These are phyloP conservation scores for Plectropomus leopardus DNA, from an alignment of 2,113 vertebrate species.

Conservation along the genomic window DNA sequence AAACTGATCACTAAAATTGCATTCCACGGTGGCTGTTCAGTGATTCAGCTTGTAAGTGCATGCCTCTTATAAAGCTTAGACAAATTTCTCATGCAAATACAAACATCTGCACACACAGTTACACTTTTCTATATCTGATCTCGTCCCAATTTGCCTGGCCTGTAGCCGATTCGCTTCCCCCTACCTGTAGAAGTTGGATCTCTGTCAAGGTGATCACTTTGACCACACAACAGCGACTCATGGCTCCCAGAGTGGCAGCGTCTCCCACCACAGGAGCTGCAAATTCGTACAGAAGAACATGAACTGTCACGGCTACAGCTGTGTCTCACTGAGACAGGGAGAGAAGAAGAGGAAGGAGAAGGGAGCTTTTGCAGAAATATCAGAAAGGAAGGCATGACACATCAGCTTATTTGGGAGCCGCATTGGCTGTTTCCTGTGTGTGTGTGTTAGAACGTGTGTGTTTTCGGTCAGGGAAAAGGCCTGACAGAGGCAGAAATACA, in stretches of 20 bases:
- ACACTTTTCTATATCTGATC: not conserved
- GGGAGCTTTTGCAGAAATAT: slow-evolving; percentile 84
- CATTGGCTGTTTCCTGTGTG: slow-evolving; percentile 74
- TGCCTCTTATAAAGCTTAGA: not conserved
- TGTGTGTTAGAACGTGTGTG: slow-evolving; percentile 40
- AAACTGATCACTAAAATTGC: slow-evolving; percentile 54
- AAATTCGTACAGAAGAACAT: slow-evolving; percentile 48
- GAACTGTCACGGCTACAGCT: slow-evolving; percentile 54
- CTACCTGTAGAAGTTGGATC: slow-evolving; percentile 86
- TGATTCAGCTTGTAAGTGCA: slow-evolving; percentile 39
- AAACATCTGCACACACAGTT: slow-evolving; percentile 22
- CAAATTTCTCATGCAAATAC: slow-evolving; percentile 22
- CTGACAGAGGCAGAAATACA: slow-evolving; percentile 78
- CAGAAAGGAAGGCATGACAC: slow-evolving; percentile 88
- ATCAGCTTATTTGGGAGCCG: slow-evolving; percentile 85
- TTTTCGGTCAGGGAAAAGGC: slow-evolving; percentile 74
- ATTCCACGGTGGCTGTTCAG: slow-evolving; percentile 50
- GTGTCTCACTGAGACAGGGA: slow-evolving; percentile 44
- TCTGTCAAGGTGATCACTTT: slow-evolving; percentile 86
- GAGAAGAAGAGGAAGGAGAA: slow-evolving; percentile 66
- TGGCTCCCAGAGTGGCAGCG: slow-evolving; percentile 69
- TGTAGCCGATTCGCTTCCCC: slow-evolving; percentile 50
- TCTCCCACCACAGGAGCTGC: slow-evolving; percentile 52
- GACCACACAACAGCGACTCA: slow-evolving; percentile 84
- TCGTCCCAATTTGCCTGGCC: not conserved